phyloP scores from a whole-genome alignment of 1,140 invertebrate genomes.

The Drosophila sechellia region DNA sequence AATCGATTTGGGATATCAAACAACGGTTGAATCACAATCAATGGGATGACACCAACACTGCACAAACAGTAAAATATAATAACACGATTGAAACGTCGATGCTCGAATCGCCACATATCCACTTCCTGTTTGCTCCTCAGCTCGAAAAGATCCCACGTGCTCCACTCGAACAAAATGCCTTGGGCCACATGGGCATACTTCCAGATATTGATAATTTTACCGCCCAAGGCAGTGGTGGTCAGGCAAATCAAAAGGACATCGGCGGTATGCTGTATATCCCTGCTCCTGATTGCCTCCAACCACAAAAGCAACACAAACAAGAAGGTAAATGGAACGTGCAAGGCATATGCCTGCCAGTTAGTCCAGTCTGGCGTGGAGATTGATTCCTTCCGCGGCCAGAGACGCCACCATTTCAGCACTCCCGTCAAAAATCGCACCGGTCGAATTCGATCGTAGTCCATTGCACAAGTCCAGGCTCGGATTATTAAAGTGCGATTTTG shows the following conservation, averaged over 20 bases:
- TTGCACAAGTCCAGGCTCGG: slow-evolving; percentile 7
- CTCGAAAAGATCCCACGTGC: slow-evolving; percentile 4
- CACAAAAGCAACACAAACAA: slow-evolving; percentile 47
- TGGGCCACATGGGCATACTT: slow-evolving; percentile 21
- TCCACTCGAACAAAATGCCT: slow-evolving; percentile 43
- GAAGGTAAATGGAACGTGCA: slow-evolving; percentile 42
- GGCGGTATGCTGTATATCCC: slow-evolving; percentile 45
- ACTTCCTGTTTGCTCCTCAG: slow-evolving; percentile 28
- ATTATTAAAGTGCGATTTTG: neutral
- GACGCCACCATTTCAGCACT: slow-evolving; percentile 1
- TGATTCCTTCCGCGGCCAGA: slow-evolving; percentile 24
- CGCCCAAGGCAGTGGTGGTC: slow-evolving; percentile 45
- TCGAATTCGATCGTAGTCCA: slow-evolving; percentile 34
- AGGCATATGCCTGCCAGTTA: slow-evolving; percentile 16
- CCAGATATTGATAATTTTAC: slow-evolving; percentile 61
- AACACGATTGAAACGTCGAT: slow-evolving; percentile 31
- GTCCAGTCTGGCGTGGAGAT: neutral
- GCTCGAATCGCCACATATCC: slow-evolving; percentile 40
- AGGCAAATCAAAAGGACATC: slow-evolving; percentile 59
- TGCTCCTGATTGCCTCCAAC: slow-evolving; percentile 50
- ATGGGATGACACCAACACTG: slow-evolving; percentile 38
- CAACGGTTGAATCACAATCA: slow-evolving; percentile 31
- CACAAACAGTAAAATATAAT: slow-evolving; percentile 20
- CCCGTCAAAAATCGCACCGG: slow-evolving; percentile 28
- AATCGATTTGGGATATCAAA: slow-evolving; percentile 34